phyloP scores from a whole-genome alignment of 1,140 invertebrate species.

The Bathynomus jamesi region DNA sequence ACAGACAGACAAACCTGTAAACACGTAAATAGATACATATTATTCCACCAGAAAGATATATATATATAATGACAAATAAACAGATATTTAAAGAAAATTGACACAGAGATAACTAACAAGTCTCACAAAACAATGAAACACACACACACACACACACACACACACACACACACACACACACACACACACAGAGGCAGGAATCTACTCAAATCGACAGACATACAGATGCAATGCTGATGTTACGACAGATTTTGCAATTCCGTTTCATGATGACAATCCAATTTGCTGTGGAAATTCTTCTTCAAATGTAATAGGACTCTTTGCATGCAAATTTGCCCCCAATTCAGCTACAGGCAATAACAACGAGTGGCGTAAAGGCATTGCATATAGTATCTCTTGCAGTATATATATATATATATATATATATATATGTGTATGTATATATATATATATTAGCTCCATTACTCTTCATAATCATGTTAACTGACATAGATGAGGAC shows the following conservation, averaged over 20 bases:
- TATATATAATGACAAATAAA: too few relatives aligned
- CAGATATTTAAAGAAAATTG: too few relatives aligned
- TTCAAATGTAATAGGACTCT: too few relatives aligned
- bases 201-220: background rate
- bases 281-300: too few relatives aligned
- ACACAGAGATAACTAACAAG: too few relatives aligned
- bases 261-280: too few relatives aligned
- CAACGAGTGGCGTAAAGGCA: background rate
- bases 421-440: background rate
- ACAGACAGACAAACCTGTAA: too few relatives aligned
- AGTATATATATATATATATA: conserved; percentile 13
- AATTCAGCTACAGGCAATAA: background rate
- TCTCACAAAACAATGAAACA: too few relatives aligned
- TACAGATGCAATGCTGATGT: background rate
- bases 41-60: too few relatives aligned
- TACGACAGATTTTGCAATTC: too few relatives aligned
- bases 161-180: background rate
- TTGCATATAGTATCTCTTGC: background rate
- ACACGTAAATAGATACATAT: too few relatives aligned
- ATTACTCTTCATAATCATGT: background rate
- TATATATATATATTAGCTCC: background rate
- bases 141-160: background rate
- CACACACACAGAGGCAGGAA: background rate
- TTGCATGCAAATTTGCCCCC: too few relatives aligned
- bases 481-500: background rate